phyloP scores from a whole-genome alignment of 2,888 invertebrate genomes.

The Harpalus rufipes region DNA sequence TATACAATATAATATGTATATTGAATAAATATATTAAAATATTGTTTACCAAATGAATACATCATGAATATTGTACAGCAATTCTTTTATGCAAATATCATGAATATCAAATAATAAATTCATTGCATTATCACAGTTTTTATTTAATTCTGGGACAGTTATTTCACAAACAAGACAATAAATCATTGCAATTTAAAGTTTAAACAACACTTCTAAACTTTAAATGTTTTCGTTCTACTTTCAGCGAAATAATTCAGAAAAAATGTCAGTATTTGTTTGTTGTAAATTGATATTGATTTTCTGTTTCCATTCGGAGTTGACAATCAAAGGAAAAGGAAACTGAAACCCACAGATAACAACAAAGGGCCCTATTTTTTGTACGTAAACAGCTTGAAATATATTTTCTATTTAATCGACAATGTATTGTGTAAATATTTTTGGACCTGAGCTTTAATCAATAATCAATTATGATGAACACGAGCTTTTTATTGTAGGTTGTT shows the following conservation, averaged over 20 bases:
- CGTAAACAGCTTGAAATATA: neutral
- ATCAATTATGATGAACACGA: neutral
- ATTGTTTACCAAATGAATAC: too few species aligned
- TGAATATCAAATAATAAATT: neutral
- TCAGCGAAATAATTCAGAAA: conserved; percentile 4
- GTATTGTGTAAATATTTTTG: neutral
- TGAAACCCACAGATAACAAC: conserved; percentile 15
- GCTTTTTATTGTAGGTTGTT: neutral
- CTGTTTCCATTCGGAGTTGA: conserved; percentile 18
- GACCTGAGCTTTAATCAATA: neutral
- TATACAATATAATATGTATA: too few species aligned
- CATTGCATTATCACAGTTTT: neutral
- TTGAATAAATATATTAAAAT: too few species aligned
- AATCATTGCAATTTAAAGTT: conserved; percentile 11
- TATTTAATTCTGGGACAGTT: neutral
- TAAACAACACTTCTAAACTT: conserved; percentile 6
- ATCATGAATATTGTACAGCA: neutral
- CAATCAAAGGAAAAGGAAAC: conserved; percentile 31
- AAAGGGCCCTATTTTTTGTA: neutral
- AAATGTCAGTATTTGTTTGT: conserved; percentile 18
- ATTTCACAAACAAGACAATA: neutral
- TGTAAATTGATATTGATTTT: conserved; percentile 38
- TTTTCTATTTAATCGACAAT: conserved; percentile 1
- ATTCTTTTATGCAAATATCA: neutral
- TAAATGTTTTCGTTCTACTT: neutral